phyloP scores from a whole-genome alignment of 2,797 vertebrate genomes.

The Sebastes matsubarae region DNA sequence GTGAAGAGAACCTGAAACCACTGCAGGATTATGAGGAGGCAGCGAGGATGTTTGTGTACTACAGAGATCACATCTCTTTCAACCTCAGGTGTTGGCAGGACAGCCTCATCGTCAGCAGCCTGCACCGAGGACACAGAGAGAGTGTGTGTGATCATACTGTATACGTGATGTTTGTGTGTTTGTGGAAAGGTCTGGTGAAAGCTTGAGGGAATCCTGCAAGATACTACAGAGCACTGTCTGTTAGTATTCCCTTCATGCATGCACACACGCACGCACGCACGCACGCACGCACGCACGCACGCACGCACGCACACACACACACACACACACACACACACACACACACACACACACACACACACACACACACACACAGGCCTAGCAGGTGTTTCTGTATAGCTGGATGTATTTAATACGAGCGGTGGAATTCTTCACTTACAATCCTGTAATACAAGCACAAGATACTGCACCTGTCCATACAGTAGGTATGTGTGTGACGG shows the following conservation, averaged over 20 bases:
- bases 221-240: conserved; percentile 5
- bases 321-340: background rate
- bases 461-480: background rate
- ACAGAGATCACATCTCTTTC: background rate
- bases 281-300: background rate
- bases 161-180: background rate
- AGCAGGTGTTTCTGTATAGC: conserved; percentile 26
- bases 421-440: background rate
- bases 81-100: background rate
- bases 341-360: background rate
- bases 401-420: background rate
- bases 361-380: background rate
- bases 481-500: background rate
- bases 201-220: conserved; percentile 24
- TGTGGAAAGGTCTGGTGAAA: background rate
- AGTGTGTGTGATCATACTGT: background rate
- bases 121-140: background rate
- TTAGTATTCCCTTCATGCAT: conserved; percentile 27
- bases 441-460: background rate
- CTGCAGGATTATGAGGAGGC: background rate
- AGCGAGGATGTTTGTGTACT: background rate
- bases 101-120: background rate
- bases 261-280: background rate
- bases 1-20: background rate
- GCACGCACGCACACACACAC: background rate